Conservation (phyloP, 2,888 invertebrate species). For the Epiblema foenella region DNA sequence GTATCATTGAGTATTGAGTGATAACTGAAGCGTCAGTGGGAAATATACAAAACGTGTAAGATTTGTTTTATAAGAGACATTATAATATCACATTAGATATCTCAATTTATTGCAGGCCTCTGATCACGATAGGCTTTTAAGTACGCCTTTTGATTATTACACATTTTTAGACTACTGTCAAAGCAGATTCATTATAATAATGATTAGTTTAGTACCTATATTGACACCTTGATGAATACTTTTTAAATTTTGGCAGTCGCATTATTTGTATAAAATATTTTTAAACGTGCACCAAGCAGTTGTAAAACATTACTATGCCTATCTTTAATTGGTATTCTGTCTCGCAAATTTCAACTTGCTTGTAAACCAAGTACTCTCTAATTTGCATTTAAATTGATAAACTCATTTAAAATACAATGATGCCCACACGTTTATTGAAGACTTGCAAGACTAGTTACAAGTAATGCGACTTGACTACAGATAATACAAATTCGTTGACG, state of each 20-base stretch:
- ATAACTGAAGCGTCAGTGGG: slow-evolving; percentile 29
- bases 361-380: background rate
- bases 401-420: background rate
- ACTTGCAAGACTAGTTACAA: slow-evolving; percentile 44
- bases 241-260: slow-evolving; percentile 76
- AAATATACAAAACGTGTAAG: slow-evolving; percentile 16
- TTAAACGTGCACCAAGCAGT: background rate
- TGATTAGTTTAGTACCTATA: slow-evolving; percentile 51
- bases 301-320: background rate
- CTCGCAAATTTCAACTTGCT: background rate
- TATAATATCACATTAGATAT: slow-evolving; percentile 20
- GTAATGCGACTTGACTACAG: slow-evolving; percentile 66
- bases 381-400: background rate
- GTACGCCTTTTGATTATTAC: background rate
- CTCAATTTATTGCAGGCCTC: slow-evolving; percentile 20
- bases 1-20: slow-evolving; percentile 58
- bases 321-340: background rate
- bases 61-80: slow-evolving; percentile 1
- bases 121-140: slow-evolving; percentile 7
- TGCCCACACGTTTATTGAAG: background rate
- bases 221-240: slow-evolving; percentile 73
- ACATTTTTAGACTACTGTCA: slow-evolving; percentile 7
- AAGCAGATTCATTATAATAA: slow-evolving; percentile 51
- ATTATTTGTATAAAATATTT: slow-evolving; percentile 53
- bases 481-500: slow-evolving; percentile 60